Evolutionary conservation across 2,113 vertebrate genomes (phyloP).

Genomic region (Cyprinodon variegatus): DNA sequence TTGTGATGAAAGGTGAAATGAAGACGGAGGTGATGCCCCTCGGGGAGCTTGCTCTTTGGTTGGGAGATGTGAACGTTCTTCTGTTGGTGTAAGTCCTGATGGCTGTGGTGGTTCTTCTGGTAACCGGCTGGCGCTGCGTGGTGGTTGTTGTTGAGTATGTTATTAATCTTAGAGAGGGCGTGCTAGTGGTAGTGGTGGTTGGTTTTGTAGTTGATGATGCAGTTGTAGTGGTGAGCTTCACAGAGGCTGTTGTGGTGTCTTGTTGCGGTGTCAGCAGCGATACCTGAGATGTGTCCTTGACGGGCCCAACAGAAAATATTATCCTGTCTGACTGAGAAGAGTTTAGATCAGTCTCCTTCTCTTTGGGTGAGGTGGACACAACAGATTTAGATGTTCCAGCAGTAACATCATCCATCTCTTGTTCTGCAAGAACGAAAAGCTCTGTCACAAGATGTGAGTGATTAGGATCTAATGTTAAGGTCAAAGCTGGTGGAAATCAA

Average conservation of each 20-base stretch:
- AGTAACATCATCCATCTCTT: conserved; percentile 65
- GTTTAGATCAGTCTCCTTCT: conserved; percentile 74
- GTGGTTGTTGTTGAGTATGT: conserved; percentile 77
- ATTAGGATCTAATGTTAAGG: conserved; percentile 18
- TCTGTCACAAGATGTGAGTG: conserved; percentile 42
- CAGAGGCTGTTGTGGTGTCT: conserved; percentile 64
- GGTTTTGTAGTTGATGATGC: conserved; percentile 56
- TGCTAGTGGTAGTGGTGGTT: conserved; percentile 52
- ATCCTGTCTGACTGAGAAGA: conserved; percentile 60
- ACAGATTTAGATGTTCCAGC: conserved; percentile 76
- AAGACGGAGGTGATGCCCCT: conserved; percentile 70
- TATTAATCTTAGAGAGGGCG: conserved; percentile 51
- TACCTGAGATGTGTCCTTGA: conserved; percentile 72
- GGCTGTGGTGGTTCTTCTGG: conserved; percentile 77
- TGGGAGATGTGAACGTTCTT: conserved; percentile 74
- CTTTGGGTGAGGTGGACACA: conserved; percentile 67
- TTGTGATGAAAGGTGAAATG: conserved; percentile 79
- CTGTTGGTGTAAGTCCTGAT: conserved; percentile 69
- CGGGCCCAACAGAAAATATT: conserved; percentile 38
- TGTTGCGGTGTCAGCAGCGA: conserved; percentile 67
- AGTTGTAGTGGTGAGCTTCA: conserved; percentile 75
- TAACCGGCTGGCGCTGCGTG: conserved; percentile 67
- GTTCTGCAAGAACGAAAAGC: conserved; percentile 70
- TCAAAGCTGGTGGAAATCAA: conserved; percentile 25
- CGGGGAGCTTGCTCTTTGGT: conserved; percentile 75